These are phyloP conservation scores for Herpailurus yagouaroundi DNA, from an alignment of 2,113 vertebrate genomes.

Conservation along the genomic window DNA sequence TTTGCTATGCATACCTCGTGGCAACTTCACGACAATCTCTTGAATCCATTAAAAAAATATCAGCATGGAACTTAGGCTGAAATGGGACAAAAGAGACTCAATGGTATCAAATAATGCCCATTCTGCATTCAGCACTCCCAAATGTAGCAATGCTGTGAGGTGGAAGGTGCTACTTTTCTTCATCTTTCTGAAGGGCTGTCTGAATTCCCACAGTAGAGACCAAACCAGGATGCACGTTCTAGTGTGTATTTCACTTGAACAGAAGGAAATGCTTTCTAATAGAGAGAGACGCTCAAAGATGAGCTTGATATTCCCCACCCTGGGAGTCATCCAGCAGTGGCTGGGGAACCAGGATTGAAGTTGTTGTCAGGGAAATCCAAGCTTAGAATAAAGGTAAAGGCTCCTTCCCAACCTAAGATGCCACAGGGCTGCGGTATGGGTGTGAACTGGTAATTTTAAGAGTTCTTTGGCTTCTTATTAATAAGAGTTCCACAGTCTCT, in stretches of 20 bases:
- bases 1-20: conserved; percentile 48
- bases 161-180: neutral
- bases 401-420: neutral
- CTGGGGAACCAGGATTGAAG: neutral
- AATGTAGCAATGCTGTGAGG: neutral
- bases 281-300: neutral
- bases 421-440: neutral
- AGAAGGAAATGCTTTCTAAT: neutral
- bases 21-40: conserved; percentile 54
- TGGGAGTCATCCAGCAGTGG: neutral
- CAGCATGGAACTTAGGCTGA: neutral
- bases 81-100: neutral
- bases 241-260: neutral
- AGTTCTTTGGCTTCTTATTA: conserved; percentile 59
- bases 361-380: neutral
- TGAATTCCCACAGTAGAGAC: neutral
- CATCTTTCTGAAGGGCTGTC: neutral
- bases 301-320: neutral
- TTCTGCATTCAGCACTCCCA: neutral
- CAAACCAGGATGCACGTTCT: neutral
- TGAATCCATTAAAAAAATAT: conserved; percentile 9
- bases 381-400: neutral
- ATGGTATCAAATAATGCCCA: neutral
- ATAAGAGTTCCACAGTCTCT: neutral
- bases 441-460: conserved; percentile 13